Conservation (phyloP, 2,113 vertebrate genomes). For the Geococcyx californianus region DNA sequence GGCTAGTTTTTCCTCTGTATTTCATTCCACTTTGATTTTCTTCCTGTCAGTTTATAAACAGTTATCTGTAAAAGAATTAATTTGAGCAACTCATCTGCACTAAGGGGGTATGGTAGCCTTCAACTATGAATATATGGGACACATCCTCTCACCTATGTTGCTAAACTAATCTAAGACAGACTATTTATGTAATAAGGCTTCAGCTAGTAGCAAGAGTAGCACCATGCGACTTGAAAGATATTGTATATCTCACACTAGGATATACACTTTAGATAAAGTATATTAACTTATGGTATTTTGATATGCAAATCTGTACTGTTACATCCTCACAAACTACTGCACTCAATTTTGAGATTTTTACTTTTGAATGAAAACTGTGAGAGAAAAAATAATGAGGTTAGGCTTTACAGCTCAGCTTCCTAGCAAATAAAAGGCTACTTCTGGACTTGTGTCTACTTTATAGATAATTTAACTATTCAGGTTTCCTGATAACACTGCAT, state of each 20-base stretch:
- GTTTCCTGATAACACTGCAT: conserved; percentile 22
- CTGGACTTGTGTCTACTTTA: conserved; percentile 22
- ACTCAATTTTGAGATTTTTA: background rate
- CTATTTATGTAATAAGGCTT: background rate
- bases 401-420: background rate
- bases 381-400: background rate
- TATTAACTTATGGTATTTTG: conserved; percentile 17
- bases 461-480: background rate
- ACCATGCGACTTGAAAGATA: conserved; percentile 16
- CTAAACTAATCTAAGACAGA: background rate
- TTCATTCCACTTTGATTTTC: background rate
- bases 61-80: background rate
- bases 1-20: background rate
- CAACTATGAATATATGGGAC: background rate
- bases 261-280: background rate
- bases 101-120: background rate
- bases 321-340: background rate
- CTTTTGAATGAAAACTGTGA: background rate
- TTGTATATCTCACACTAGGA: background rate
- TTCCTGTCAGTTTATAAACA: background rate
- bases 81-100: background rate
- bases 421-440: conserved; percentile 19
- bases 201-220: background rate
- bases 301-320: conserved; percentile 27
- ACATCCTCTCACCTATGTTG: background rate